Base-by-base conservation (phyloP, 2,113 vertebrate species). In the Zootoca vivipara region DNA sequence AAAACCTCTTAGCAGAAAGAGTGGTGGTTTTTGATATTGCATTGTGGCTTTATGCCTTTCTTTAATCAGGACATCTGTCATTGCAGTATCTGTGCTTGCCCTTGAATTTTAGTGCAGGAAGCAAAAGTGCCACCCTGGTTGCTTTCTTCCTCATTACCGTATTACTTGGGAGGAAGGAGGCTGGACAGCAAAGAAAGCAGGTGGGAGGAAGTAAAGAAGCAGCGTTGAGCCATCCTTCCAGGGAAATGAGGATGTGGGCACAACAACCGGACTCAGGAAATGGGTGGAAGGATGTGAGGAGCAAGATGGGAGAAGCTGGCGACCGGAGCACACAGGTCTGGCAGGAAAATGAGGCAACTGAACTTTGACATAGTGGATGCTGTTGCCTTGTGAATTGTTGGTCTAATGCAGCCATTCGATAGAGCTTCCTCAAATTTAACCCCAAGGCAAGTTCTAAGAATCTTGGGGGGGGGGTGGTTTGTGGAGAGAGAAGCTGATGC, bases 121-220 rank as follows among this genome's bases (percentile, higher is more conserved):
- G n/a, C n/a, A 58, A 28, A 30, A 62, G 46, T 28, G n/a, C 72
- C 24, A 8, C 6, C 52, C 1, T 7, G 20, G 9, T 26, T 56
- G 35, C 2, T 73, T 56, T 85, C 15, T 16, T 18, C 28, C 28
- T 83, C 16, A 12, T 46, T 2, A n/a, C n/a, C n/a, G n/a, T n/a
- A 78, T 30, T 81, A 35, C 81, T 90, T 30, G 86, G 42, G 42
- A 83, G 67, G 58, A 78, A 77, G 87, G 40, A 24, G 6, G 67
- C 30, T 35, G 35, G 42, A 46, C 80, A 52, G 79, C 78, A 83
- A 65, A 3, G 20, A 78, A 87, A 89, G 26, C 38, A 30, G 1
- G 64, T n/a, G 9, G 33, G 40, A 46, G 28, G 52, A 24, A n/a
- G 62, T 65, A 72, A n/a, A 52, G 38, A 26, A 30, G 33, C 26